Evolutionary conservation across 2,797 vertebrate species (phyloP).

Genomic region (Chromobotia macracanthus): DNA sequence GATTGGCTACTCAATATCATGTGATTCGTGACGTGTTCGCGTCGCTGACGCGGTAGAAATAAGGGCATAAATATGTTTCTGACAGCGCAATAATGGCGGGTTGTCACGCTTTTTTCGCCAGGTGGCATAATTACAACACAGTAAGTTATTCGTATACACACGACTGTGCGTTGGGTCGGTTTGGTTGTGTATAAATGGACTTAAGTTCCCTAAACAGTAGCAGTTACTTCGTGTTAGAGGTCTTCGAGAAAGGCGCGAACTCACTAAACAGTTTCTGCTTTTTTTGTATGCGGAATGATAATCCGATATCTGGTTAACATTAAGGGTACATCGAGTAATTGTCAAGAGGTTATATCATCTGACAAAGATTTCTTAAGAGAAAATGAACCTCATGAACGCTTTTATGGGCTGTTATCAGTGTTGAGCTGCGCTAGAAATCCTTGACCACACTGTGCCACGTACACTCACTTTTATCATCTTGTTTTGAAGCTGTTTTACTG

Average conservation of each 20-base stretch:
- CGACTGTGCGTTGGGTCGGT: not conserved
- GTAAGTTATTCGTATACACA: not conserved
- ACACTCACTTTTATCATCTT: slow-evolving; percentile 61
- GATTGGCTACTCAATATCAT: slow-evolving; percentile 65
- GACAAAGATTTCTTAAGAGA: slow-evolving; percentile 35
- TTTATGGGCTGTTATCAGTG: slow-evolving; percentile 77
- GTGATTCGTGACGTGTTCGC: slow-evolving; percentile 49
- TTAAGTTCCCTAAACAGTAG: no score
- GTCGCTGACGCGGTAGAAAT: not conserved
- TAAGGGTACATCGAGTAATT: slow-evolving; percentile 37
- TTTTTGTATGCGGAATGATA: not conserved
- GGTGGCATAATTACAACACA: not conserved
- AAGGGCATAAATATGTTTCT: not conserved
- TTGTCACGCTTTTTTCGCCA: not conserved
- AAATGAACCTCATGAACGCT: slow-evolving; percentile 61
- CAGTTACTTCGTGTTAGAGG: no score
- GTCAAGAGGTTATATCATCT: slow-evolving; percentile 21
- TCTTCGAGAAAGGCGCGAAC: not conserved
- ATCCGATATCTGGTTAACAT: not conserved
- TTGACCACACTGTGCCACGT: slow-evolving; percentile 75
- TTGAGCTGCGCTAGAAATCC: slow-evolving; percentile 64
- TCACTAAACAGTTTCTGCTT: not conserved
- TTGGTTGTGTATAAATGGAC: not conserved
- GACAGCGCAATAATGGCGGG: not conserved
- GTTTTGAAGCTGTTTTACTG: slow-evolving; percentile 59